Evolutionary conservation across 2,888 invertebrate genomes (phyloP).

Genomic region (Eristalinus aeneus): DNA sequence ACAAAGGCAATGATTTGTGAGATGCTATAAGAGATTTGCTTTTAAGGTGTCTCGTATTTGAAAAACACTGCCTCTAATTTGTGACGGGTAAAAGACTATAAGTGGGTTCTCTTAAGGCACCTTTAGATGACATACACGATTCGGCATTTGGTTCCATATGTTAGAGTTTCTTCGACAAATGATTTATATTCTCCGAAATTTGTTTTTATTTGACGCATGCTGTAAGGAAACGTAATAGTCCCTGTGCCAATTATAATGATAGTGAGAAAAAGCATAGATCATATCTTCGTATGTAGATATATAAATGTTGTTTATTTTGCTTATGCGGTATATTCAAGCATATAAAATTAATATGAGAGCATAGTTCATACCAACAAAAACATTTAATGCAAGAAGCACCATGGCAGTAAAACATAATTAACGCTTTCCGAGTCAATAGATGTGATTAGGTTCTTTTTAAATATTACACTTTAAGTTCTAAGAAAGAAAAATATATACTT

Average conservation of each 20-base stretch:
- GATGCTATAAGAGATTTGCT: background rate
- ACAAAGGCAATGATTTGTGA: background rate
- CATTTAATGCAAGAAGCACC: no score
- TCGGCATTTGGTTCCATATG: background rate
- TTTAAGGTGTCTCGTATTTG: background rate
- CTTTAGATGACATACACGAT: background rate
- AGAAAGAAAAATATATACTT: no score
- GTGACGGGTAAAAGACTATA: background rate
- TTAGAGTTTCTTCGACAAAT: background rate
- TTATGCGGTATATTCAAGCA: no score
- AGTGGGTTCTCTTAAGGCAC: background rate
- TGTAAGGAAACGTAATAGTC: background rate
- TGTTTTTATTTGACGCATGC: background rate
- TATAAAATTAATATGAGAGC: no score
- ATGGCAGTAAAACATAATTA: no score
- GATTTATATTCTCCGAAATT: background rate
- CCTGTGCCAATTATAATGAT: background rate
- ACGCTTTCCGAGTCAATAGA: no score
- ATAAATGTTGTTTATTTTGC: no score
- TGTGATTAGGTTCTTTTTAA: no score
- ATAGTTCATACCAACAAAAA: no score
- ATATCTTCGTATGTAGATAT: background rate
- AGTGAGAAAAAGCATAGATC: background rate
- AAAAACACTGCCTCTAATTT: background rate
- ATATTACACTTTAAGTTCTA: no score